Conservation (phyloP, 2,888 invertebrate species). For the Bimastos eiseni region DNA sequence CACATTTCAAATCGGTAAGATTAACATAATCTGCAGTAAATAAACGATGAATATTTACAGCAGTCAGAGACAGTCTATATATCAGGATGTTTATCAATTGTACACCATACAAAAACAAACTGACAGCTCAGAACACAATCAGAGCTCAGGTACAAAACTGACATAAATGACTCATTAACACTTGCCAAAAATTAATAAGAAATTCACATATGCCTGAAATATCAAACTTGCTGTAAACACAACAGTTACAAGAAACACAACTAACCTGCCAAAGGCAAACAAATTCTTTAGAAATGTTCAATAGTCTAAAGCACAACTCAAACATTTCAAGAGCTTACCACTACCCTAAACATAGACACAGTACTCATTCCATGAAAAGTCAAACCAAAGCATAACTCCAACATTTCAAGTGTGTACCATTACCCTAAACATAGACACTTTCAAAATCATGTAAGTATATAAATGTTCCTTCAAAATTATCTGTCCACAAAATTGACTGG, state of each 20-base stretch:
- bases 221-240: not conserved
- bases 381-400: not conserved
- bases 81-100: not conserved
- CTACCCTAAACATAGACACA: not conserved
- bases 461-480: not conserved
- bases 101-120: not conserved
- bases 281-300: not conserved
- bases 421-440: not conserved
- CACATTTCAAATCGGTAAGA: constrained; percentile 13
- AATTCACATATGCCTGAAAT: not conserved
- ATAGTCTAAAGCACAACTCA: not conserved
- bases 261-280: not conserved
- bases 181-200: not conserved
- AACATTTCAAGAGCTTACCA: not conserved
- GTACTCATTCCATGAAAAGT: not conserved
- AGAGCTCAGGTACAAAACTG: constrained; percentile 6
- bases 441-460: not conserved
- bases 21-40: not conserved
- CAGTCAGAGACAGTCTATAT: not conserved
- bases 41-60: constrained; percentile 2
- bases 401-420: not conserved
- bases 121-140: not conserved
- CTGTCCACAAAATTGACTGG: not conserved
- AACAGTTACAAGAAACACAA: not conserved
- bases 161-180: not conserved